Evolutionary conservation across 2,797 vertebrate genomes (phyloP).

Genomic region (Esox masquinongy): DNA sequence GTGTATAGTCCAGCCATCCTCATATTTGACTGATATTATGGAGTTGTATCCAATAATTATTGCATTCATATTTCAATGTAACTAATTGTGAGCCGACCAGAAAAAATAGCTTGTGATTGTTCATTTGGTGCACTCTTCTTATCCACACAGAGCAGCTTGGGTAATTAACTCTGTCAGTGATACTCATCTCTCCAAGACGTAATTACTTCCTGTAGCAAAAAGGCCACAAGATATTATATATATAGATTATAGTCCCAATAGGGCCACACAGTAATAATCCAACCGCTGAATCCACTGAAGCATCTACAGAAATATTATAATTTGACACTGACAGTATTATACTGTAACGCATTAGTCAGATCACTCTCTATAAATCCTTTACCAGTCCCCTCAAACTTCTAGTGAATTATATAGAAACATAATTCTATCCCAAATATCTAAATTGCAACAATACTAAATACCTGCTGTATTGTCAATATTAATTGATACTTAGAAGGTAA

Average conservation of each 20-base stretch:
- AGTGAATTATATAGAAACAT: too few species aligned
- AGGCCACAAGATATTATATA: too few species aligned
- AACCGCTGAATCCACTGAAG: constrained; percentile 58
- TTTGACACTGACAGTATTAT: constrained; percentile 45
- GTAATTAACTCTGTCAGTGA: constrained; percentile 67
- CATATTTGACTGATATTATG: constrained; percentile 8
- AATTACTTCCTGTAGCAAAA: constrained; percentile 67
- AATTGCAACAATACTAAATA: too few species aligned
- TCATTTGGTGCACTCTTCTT: constrained; percentile 44
- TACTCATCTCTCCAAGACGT: constrained; percentile 63
- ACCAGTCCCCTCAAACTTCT: too few species aligned
- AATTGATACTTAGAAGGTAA: too few species aligned
- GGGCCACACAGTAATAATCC: constrained; percentile 52
- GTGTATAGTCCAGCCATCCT: constrained; percentile 21
- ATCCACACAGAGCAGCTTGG: constrained; percentile 44
- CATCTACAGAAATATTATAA: constrained; percentile 55
- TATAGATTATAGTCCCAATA: too few species aligned
- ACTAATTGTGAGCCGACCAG: constrained; percentile 27
- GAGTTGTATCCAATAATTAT: constrained; percentile 2
- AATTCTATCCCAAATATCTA: too few species aligned
- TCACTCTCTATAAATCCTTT: background rate
- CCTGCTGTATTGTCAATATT: too few species aligned
- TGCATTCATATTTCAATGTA: constrained; percentile 28
- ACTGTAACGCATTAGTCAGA: constrained; percentile 49
- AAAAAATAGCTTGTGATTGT: constrained; percentile 48